Base-by-base conservation (phyloP, 2,888 invertebrate genomes). In the Mongoloraphidia duomilia region DNA sequence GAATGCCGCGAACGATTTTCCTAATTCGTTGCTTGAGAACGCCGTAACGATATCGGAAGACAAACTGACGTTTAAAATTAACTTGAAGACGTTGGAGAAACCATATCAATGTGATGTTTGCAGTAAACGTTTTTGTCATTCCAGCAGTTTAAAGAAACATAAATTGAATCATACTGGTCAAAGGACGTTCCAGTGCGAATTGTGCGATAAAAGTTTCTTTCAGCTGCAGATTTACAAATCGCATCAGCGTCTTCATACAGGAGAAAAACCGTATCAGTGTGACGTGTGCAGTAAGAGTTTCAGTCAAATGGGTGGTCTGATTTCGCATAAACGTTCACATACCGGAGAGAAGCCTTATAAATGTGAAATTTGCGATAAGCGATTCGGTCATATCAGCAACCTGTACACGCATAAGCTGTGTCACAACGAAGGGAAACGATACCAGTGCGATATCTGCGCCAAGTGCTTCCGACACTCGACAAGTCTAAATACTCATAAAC, bases 111-210 rank as follows among this genome's bases (percentile, higher is more conserved):
- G 77, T 56, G 74, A 77, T 59, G 57, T 74, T 9, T 77, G 77
- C 58, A 76, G 76, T 9, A 73, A 73, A 50, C 71, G 70, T 57
- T 76, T 77, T 63, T 69, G 76, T 17, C 77, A 14, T 69, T 67
- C 49, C 65, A 76, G 1, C 76, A 77, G 55, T 55, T 76, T 40
- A 65, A 67, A 11, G 72, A 74, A 52, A 75, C 75, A 11, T 76
- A 76, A 11, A 3, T 10, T 36, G 12, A 13, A 14, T 13, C 66
- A 66, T 52, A 66, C 65, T 44, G 66, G 66, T 8, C 65, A 66
- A 52, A 58, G 66, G 41, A 66, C 66, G 9, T 66, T 66, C 50
- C 66, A 66, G 52, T 66, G 66, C 49, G 62, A 54, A 26, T 63
- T 66, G 53, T 66, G 65, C 55, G 65, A 64, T 40, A 66, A 66